phyloP scores from a whole-genome alignment of 1,140 invertebrate species.

The Telenomus remus region DNA sequence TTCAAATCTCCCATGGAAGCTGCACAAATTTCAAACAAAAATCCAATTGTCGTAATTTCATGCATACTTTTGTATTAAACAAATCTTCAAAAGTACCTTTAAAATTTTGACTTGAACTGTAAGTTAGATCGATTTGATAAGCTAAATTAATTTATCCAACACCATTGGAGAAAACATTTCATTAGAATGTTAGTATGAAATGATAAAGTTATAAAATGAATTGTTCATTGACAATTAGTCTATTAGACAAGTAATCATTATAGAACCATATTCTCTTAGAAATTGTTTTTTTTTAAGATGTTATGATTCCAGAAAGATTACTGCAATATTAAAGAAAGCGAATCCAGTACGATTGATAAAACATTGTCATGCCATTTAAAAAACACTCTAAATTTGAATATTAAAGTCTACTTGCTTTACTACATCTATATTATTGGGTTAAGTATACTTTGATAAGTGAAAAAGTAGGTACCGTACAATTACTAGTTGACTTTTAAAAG shows the following conservation, averaged over 20 bases:
- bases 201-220: no score
- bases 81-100: background rate
- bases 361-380: constrained; percentile 40
- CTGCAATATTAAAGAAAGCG: constrained; percentile 2
- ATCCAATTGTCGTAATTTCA: constrained; percentile 39
- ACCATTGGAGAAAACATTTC: no score
- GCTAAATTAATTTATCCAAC: no score
- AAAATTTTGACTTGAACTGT: no score
- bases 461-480: constrained; percentile 73
- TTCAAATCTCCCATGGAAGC: constrained; percentile 70
- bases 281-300: no score
- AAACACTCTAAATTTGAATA: constrained; percentile 24
- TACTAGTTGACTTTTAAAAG: constrained; percentile 42
- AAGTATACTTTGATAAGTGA: constrained; percentile 75
- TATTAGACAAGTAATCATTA: no score
- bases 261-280: no score
- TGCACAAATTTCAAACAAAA: constrained; percentile 66
- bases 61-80: constrained; percentile 20
- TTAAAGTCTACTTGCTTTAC: constrained; percentile 51
- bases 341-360: constrained; percentile 41
- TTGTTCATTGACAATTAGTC: no score
- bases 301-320: no score
- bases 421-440: constrained; percentile 66
- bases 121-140: no score
- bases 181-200: no score